Evolutionary conservation across 2,888 invertebrate species (phyloP).

Genomic region (Melieria omissa): DNA sequence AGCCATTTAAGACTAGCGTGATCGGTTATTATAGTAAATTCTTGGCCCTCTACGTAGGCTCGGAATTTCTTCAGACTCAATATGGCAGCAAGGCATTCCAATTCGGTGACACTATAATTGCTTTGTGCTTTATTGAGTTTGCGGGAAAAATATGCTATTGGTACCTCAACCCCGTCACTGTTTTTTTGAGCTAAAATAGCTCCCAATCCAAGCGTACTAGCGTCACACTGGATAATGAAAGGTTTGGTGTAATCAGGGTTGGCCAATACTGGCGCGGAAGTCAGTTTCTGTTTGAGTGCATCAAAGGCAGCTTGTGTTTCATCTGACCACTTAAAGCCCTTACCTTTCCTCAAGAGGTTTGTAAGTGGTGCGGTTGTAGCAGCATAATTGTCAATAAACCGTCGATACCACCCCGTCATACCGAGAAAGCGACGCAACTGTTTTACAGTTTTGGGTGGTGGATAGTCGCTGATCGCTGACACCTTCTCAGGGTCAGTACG

Average conservation of each 20-base stretch:
- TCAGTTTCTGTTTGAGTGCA: conserved; percentile 16
- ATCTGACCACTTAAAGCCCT: conserved; percentile 25
- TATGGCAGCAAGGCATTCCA: conserved; percentile 27
- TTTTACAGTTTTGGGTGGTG: conserved; percentile 15
- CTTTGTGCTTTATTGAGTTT: conserved; percentile 34
- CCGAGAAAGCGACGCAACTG: conserved; percentile 21
- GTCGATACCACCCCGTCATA: conserved; percentile 24
- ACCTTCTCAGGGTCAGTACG: conserved; percentile 28
- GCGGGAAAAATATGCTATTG: conserved; percentile 33
- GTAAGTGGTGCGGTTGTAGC: conserved; percentile 16
- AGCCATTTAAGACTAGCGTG: conserved; percentile 14
- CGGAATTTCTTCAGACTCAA: conserved; percentile 13
- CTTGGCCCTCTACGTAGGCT: conserved; percentile 26
- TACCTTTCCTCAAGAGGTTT: conserved; percentile 11
- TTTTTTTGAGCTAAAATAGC: conserved; percentile 30
- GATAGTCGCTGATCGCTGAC: conserved; percentile 15
- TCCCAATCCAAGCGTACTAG: conserved; percentile 32
- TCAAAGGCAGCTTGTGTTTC: conserved; percentile 28
- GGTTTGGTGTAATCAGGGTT: conserved; percentile 26
- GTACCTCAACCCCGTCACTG: conserved; percentile 18
- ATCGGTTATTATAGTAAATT: conserved; percentile 21
- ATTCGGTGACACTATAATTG: conserved; percentile 34
- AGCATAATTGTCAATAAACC: conserved; percentile 20
- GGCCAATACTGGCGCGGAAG: conserved; percentile 18
- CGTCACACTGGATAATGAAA: conserved; percentile 40